Base-by-base conservation (phyloP, 1,140 invertebrate species). In the Calephelis virginiensis region DNA sequence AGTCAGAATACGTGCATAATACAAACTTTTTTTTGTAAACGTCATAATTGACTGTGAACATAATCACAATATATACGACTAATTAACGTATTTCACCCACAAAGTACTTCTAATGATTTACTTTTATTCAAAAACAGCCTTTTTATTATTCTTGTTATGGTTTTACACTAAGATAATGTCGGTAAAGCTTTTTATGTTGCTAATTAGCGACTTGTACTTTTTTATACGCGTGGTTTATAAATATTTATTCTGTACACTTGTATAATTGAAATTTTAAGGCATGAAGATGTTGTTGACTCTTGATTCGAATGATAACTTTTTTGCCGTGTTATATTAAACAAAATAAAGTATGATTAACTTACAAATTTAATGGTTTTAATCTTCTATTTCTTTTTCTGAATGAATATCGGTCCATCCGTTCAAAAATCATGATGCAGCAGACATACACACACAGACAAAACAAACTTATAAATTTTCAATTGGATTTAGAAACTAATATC, bases 61-160 rank as follows among this genome's bases (percentile, higher is more conserved):
- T 14, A 14, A 17, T 53, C 17, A 28, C 50, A 17, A 53, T 53
- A 53, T 53, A 53, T 37, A 56, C 50, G 17, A 5, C 50, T 53
- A 28, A 53, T 17, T 28, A 56, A 56, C 50, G 17, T 28, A 53
- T 53, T 56, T 56, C 10, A 56, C 50, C 28, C 17, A 37, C 50
- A 56, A 56, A 56, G 11, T 56, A 56, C 50, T 56, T 56, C 8
- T 28, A 56, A 56, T 56, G 49, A 53, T 53, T 28, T 56, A 56
- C 50, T 56, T 56, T 56, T 56, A 8, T 56, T 37, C 50, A 53
- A 10, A 28, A 37, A 56, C 14, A 28, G 17, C 8, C 37, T 56
- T 28, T 56, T 56, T 56, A 56, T 28, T 56, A 14, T 56, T 48
- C 47, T n/a, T 12, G 10, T 5, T 56, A 53, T 28, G 13, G 50